phyloP scores from a whole-genome alignment of 2,888 invertebrate species.

The Bruchidius siliquastri region DNA sequence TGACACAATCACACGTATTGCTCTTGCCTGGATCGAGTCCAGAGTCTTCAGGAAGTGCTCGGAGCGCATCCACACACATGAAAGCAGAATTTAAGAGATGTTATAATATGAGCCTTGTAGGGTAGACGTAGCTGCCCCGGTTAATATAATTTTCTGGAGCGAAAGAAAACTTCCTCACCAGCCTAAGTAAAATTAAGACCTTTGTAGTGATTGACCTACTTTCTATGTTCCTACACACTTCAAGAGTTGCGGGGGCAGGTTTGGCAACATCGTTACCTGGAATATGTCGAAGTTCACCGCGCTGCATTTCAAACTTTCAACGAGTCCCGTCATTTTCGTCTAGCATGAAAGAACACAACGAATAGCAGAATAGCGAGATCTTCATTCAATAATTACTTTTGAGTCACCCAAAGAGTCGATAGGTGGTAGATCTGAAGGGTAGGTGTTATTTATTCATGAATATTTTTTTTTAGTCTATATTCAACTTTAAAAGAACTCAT shows the following conservation, averaged over 20 bases:
- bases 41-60: too few species aligned
- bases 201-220: neutral
- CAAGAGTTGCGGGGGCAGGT: neutral
- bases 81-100: too few species aligned
- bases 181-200: neutral
- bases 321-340: neutral
- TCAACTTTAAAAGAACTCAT: too few species aligned
- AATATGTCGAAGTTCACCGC: neutral
- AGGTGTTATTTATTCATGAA: too few species aligned
- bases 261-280: neutral
- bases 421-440: neutral
- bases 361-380: neutral
- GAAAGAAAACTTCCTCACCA: too few species aligned
- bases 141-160: too few species aligned
- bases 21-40: too few species aligned
- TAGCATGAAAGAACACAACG: neutral
- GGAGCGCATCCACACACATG: too few species aligned
- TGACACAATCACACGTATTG: too few species aligned
- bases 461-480: too few species aligned
- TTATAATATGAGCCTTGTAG: too few species aligned
- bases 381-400: neutral
- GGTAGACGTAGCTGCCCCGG: too few species aligned
- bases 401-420: neutral
- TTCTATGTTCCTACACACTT: neutral
- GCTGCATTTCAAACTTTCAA: neutral